phyloP scores from a whole-genome alignment of 2,797 vertebrate species.

The Astyanax mexicanus region DNA sequence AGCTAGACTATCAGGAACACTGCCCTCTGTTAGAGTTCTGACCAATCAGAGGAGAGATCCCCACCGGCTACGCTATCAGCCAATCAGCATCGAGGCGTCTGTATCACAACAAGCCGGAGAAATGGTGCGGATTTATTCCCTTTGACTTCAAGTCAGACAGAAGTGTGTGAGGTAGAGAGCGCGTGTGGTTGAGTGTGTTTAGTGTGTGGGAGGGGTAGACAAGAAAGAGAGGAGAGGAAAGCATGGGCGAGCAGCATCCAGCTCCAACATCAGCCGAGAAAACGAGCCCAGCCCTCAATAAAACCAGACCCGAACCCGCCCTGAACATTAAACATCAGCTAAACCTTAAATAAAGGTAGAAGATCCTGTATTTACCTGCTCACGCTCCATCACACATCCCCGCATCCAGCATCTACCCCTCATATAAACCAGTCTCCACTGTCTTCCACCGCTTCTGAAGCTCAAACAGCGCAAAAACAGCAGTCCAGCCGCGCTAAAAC shows the following conservation, averaged over 20 bases:
- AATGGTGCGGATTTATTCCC: background rate
- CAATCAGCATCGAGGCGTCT: background rate
- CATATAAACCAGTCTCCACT: conserved; percentile 4
- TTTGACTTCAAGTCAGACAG: background rate
- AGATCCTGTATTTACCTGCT: conserved; percentile 18
- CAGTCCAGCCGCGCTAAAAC: background rate
- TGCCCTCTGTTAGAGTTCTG: background rate
- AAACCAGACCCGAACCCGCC: background rate
- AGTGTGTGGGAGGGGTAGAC: background rate
- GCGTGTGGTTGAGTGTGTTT: background rate
- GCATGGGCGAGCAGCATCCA: conserved; percentile 42
- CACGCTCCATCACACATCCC: conserved; percentile 34
- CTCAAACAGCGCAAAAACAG: background rate
- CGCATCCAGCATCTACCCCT: conserved; percentile 32
- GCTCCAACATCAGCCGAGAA: conserved; percentile 1
- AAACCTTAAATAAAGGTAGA: background rate
- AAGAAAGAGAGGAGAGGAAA: background rate
- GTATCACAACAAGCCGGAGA: background rate
- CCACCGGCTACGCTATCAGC: background rate
- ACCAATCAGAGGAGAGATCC: background rate
- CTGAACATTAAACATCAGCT: background rate
- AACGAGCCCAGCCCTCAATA: background rate
- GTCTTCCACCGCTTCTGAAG: too few relatives aligned
- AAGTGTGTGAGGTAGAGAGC: background rate
- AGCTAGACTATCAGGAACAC: too few relatives aligned